These are phyloP conservation scores for Guaruba guarouba DNA, from an alignment of 2,113 vertebrate species.

Conservation along the genomic window DNA sequence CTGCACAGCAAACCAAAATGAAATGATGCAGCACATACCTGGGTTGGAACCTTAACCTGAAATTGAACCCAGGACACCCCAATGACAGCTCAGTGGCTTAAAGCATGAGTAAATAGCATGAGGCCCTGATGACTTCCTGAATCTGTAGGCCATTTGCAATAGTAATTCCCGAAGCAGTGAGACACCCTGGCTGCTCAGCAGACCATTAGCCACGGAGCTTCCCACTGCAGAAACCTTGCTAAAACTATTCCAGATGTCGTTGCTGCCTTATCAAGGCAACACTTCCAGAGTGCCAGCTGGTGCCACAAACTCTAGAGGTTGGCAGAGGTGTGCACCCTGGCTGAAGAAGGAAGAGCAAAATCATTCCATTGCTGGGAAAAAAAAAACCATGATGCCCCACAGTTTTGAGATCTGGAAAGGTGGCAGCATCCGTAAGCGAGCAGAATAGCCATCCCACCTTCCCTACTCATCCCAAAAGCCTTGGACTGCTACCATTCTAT, in stretches of 20 bases:
- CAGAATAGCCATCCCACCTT: not conserved
- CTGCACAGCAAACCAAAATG: not conserved
- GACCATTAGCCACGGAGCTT: accelerated
- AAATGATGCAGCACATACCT: not conserved
- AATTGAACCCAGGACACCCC: not conserved
- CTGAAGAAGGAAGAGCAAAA: not conserved
- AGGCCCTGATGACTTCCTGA: not conserved
- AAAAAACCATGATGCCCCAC: not conserved
- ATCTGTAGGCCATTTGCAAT: not conserved
- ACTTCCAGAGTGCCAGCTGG: not conserved
- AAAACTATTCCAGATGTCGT: not conserved
- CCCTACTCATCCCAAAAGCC: not conserved
- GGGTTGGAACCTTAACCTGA: not conserved
- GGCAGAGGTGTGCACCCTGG: not conserved
- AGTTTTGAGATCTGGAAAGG: not conserved
- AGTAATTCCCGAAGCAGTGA: not conserved
- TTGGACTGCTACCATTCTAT: not conserved
- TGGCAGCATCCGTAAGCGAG: not conserved
- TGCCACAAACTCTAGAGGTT: not conserved
- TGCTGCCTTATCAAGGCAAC: not conserved
- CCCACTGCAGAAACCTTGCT: not conserved
- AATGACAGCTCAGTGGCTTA: not conserved
- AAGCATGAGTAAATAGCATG: not conserved
- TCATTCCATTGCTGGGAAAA: not conserved
- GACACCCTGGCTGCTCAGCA: not conserved